Percentiles rank a stretch among this genome's conserved stretches.
Conservation (phyloP, 2,888 invertebrate species). For the Prostheceraeus crozeri region DNA sequence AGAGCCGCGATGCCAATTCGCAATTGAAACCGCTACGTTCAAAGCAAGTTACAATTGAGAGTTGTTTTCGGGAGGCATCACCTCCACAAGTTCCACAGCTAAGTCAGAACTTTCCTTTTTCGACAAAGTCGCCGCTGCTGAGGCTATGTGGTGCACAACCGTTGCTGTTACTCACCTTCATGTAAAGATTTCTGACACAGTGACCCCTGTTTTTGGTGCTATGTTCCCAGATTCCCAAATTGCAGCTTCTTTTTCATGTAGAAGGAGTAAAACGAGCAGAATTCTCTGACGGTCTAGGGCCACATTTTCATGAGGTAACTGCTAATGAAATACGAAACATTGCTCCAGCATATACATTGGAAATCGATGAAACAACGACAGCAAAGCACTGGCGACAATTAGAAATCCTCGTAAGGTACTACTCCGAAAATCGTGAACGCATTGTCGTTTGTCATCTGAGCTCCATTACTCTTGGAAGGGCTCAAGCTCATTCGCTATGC, state of each 20-base stretch:
- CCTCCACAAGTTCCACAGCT: too few species aligned
- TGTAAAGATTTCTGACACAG: conserved; percentile 6
- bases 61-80: too few species aligned
- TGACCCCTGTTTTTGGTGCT: not conserved
- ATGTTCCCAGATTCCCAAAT: conserved; percentile 17
- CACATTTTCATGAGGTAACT: not conserved
- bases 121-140: conserved; percentile 2
- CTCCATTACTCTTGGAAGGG: conserved; percentile 17
- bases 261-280: conserved; percentile 1
- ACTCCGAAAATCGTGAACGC: not conserved
- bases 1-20: too few species aligned
- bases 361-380: conserved; percentile 21
- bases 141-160: conserved; percentile 12
- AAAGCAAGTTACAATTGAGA: too few species aligned
- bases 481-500: conserved; percentile 2
- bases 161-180: conserved; percentile 1
- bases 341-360: conserved; percentile 6
- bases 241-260: conserved; percentile 6
- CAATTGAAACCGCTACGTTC: too few species aligned
- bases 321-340: conserved; percentile 10
- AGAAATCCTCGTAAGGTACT: conserved; percentile 9
- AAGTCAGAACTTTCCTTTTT: conserved; percentile 5
- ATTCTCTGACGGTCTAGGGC: conserved; percentile 14
- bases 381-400: conserved; percentile 20
- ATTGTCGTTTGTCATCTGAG: not conserved